A percentile compares a stretch with the other conserved stretches of the same genome.
phyloP scores from a whole-genome alignment of 2,113 vertebrate genomes.

The Tilapia sparmanii region DNA sequence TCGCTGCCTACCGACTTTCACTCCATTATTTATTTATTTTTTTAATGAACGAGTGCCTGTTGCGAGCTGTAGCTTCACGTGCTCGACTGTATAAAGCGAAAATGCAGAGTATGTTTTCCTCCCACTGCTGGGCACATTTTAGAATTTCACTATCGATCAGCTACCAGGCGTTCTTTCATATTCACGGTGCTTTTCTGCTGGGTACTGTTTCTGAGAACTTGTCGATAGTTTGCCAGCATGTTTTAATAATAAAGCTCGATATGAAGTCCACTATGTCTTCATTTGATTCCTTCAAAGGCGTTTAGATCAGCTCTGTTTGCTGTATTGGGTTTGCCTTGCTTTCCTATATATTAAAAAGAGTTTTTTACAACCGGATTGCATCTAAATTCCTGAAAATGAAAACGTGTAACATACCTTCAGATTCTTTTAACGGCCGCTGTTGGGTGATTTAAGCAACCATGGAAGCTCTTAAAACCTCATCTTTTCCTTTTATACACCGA shows the following conservation, averaged over 20 bases:
- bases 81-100: background rate
- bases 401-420: background rate
- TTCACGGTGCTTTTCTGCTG: background rate
- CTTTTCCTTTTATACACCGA: background rate
- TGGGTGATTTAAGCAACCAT: background rate
- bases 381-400: background rate
- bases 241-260: background rate
- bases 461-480: background rate
- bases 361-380: background rate
- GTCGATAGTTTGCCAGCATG: background rate
- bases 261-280: background rate
- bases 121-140: background rate
- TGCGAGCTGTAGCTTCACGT: constrained; percentile 12
- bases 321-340: background rate
- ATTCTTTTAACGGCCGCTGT: background rate
- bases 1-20: constrained; percentile 41
- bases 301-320: background rate
- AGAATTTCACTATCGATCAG: constrained; percentile 18
- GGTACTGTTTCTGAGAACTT: background rate
- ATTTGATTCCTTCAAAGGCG: background rate
- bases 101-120: background rate
- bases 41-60: constrained; percentile 41
- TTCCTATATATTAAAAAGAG: background rate
- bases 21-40: constrained; percentile 19
- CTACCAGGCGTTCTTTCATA: background rate